Base-by-base conservation (phyloP, 2,113 vertebrate genomes). In the Catharus bicknelli region DNA sequence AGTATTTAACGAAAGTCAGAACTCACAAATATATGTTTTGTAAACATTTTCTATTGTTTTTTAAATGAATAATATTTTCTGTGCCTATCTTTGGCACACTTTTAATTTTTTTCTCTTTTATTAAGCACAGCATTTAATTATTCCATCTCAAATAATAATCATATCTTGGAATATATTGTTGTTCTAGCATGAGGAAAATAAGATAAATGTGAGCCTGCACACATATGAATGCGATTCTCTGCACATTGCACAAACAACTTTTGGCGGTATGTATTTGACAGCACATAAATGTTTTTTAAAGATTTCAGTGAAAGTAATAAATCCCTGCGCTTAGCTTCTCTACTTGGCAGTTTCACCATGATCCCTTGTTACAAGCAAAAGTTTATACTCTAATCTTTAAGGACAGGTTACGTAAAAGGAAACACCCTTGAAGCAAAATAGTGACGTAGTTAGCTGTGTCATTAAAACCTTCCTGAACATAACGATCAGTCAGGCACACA, bases 391-490 rank as follows among this genome's bases (percentile, higher is more conserved):
- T 89, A 82, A 87, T 85, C 66, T 91, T 90, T 47, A 72, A 90
- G 80, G 83, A 75, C 48, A 86, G 55, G 10, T 94, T 80, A 91
- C 69, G 29, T 62, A 91, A 93, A 92, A 76, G 34, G 32, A 84
- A 93, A 50, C 11, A 16, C 0, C 76, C 55, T 69, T 19, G 45
- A 83, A 95, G 58, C 67, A 77, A 90, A 91, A 73, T 12, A 69
- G 16, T 93, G 88, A 85, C 0, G 0, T 77, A 62, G 51, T 57
- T 40, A 77, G 51, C 50, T 83, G 16, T 62, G 47, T 62, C 59
- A 80, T 85, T 85, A 90, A 93, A 86, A 58, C 18, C 26, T 59
- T 74, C 69, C 70, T 2, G 1, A 94, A 58, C 12, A n/a, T 9
- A 84, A 73, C 13, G 19, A 89, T 88, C 77, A 45, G 62, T 42